Percentiles rank a stretch among this genome's conserved stretches.
phyloP scores from a whole-genome alignment of 2,888 invertebrate species.

The Drosophila lacicola region DNA sequence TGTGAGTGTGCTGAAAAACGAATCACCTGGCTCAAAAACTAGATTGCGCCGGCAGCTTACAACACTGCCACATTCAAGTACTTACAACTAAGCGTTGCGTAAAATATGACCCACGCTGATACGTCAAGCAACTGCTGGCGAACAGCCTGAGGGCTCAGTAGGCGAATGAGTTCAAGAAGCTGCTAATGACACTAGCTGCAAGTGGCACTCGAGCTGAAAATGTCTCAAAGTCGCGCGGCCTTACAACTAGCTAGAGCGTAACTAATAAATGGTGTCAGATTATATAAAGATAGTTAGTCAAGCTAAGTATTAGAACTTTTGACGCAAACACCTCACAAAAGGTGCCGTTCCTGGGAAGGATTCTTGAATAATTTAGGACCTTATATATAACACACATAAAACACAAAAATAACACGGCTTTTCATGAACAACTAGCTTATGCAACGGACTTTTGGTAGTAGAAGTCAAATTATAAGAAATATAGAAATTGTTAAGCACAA shows the following conservation, averaged over 20 bases:
- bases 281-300: background rate
- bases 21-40: constrained; percentile 7
- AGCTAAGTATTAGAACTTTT: background rate
- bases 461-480: too few relatives aligned
- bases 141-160: background rate
- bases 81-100: constrained; percentile 2
- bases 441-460: too few relatives aligned
- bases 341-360: too few relatives aligned
- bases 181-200: background rate
- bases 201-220: background rate
- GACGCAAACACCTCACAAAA: background rate
- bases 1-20: background rate
- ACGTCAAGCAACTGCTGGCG: background rate
- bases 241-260: background rate
- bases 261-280: background rate
- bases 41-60: constrained; percentile 3
- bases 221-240: background rate
- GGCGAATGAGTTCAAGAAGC: background rate
- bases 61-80: constrained; percentile 7
- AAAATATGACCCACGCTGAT: constrained; percentile 1
- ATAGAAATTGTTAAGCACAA: too few relatives aligned
- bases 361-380: too few relatives aligned
- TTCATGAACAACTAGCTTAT: too few relatives aligned
- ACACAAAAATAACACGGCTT: too few relatives aligned
- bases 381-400: too few relatives aligned